Base-by-base conservation (phyloP, 2,888 invertebrate species). In the Habroteleia sp. region DNA sequence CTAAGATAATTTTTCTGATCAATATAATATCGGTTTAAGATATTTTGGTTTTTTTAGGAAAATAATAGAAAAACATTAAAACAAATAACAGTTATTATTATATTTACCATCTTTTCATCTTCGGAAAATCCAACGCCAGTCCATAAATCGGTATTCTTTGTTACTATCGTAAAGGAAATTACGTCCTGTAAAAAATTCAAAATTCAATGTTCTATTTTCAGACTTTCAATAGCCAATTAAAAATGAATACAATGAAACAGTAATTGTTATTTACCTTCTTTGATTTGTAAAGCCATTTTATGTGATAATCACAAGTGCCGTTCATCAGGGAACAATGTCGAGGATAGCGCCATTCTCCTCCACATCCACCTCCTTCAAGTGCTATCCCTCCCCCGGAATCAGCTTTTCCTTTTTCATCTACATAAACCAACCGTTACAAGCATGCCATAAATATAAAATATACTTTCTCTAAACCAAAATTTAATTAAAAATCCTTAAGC, bases 91-190 rank as follows among this genome's bases (percentile, higher is more conserved):
- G 39, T n/a, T 5, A 17, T 37, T 16, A 8, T 16, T 37, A 17
- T 37, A 23, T 33, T 71, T 87, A 94, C 94, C 97, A 97, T 97
- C 87, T 92, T 94, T 78, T 92, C 93, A 83, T 96, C 93, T 72
- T 95, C 91, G 46, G 95, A 95, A 85, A 97, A 97, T 0, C 94
- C 97, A 71, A 97, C 95, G 0, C 97, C 97, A 0, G 97, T 97
- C 97, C 97, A 97, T 4, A 92, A 91, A 77, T 95, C 92, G 0
- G 92, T 93, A 79, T 96, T 91, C 27, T 91, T 93, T 0, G 96
- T 96, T 35, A 92, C 92, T 44, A 97, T 92, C 0, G 94, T 94
- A 89, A 97, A 97, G 39, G 91, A 90, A 74, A 97, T 92, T 60
- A 93, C 92, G 84, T 96, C 96, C 83, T 92, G 39, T 25, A 42